phyloP scores from a whole-genome alignment of 2,797 vertebrate genomes.

The Chaenodraco wilsoni region DNA sequence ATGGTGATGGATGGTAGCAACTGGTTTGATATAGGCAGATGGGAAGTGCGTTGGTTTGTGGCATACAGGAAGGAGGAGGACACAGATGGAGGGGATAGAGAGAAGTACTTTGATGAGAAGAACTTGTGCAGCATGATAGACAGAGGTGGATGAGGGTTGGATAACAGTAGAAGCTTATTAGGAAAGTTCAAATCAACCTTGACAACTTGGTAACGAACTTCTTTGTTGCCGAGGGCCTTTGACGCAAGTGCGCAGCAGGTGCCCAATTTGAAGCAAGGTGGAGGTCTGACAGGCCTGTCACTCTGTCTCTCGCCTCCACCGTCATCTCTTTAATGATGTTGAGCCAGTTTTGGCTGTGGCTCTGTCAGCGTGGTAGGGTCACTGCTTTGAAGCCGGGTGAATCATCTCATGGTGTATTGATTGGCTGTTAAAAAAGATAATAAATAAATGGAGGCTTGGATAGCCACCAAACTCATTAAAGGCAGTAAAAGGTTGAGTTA shows the following conservation, averaged over 20 bases:
- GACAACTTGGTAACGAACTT: conserved; percentile 56
- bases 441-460: conserved; percentile 1
- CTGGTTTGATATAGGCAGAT: conserved; percentile 57
- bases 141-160: conserved; percentile 25
- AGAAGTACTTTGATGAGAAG: conserved; percentile 17
- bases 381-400: conserved; percentile 38
- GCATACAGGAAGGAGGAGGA: conserved; percentile 47
- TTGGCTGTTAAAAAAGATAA: conserved; percentile 23
- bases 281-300: conserved; percentile 43
- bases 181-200: conserved; percentile 44
- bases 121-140: conserved; percentile 21
- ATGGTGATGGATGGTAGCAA: conserved; percentile 70
- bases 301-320: conserved; percentile 18
- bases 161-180: conserved; percentile 53
- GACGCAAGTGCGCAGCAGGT: conserved; percentile 40
- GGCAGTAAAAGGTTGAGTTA: not conserved
- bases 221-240: conserved; percentile 23
- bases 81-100: conserved; percentile 28
- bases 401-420: conserved; percentile 42
- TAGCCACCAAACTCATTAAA: not conserved
- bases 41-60: conserved; percentile 46
- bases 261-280: conserved; percentile 52
- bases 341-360: conserved; percentile 6
- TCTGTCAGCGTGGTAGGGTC: conserved; percentile 39
- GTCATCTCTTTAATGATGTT: conserved; percentile 62